Conservation (phyloP, 2,113 vertebrate species). For the Lontra canadensis region DNA sequence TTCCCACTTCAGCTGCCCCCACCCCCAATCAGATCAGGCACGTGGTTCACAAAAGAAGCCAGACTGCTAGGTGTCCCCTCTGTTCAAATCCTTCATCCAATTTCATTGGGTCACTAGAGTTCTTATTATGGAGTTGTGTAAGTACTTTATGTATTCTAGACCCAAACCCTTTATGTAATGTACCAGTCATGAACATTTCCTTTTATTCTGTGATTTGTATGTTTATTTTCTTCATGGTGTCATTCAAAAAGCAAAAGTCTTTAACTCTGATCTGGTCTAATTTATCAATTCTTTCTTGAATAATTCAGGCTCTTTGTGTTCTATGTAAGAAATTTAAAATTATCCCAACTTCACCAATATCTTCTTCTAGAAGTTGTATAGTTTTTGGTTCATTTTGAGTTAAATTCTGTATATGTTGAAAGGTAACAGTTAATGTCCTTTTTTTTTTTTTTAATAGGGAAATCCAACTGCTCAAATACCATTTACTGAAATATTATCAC, state of each 20-base stretch:
- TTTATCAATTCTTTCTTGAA: neutral
- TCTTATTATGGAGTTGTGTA: neutral
- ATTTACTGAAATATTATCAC: neutral
- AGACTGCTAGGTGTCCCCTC: neutral
- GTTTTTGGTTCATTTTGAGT: neutral
- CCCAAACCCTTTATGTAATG: neutral
- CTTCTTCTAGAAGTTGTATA: neutral
- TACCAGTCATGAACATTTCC: rapidly evolving
- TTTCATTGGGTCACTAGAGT: neutral
- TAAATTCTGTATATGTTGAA: neutral
- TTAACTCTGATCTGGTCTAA: neutral
- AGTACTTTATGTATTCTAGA: neutral
- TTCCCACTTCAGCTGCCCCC: neutral
- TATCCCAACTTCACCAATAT: neutral
- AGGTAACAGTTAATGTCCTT: neutral
- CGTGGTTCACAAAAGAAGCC: neutral
- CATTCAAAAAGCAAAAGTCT: neutral
- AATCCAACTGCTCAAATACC: neutral
- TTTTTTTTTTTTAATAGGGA: neutral
- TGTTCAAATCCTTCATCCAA: rapidly evolving
- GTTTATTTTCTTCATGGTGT: neutral
- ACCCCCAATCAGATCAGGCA: too few relatives aligned
- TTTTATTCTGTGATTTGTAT: neutral
- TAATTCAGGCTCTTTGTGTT: neutral
- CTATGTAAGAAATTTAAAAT: neutral